Evolutionary conservation across 2,888 invertebrate genomes (phyloP).

Genomic region (Ecliptopera silaceata): DNA sequence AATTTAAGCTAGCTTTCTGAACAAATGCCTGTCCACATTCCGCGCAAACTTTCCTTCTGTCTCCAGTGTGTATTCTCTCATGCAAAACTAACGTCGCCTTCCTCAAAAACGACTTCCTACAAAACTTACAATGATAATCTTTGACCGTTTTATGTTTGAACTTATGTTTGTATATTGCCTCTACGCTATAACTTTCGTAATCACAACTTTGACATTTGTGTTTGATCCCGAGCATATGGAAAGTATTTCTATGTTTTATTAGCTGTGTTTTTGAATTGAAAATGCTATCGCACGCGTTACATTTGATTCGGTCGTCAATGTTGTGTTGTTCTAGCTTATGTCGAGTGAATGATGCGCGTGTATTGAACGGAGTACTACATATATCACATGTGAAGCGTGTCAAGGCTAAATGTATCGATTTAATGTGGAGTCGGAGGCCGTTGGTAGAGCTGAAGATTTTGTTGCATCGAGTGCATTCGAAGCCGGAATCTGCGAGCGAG

Average conservation of each 20-base stretch:
- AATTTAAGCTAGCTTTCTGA: constrained; percentile 73
- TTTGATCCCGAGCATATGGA: constrained; percentile 27
- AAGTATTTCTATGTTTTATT: constrained; percentile 9
- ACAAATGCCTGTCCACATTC: constrained; percentile 72
- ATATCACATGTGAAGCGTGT: background rate
- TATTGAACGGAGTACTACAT: constrained; percentile 1
- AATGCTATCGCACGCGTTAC: constrained; percentile 34
- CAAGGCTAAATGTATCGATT: constrained; percentile 2
- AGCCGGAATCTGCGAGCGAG: background rate
- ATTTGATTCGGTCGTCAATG: constrained; percentile 39
- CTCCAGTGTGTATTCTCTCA: constrained; percentile 70
- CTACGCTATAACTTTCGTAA: constrained; percentile 14
- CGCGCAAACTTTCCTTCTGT: constrained; percentile 62
- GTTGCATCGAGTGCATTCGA: constrained; percentile 6
- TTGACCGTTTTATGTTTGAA: constrained; percentile 65
- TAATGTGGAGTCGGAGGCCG: constrained; percentile 7
- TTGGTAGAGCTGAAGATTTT: background rate
- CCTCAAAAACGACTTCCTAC: constrained; percentile 70
- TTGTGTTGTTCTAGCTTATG: constrained; percentile 41
- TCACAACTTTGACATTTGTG: constrained; percentile 28
- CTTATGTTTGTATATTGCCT: constrained; percentile 18
- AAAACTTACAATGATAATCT: constrained; percentile 69
- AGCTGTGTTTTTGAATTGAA: constrained; percentile 26
- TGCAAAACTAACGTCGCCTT: constrained; percentile 59
- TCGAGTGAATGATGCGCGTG: background rate